Evolutionary conservation across 2,113 vertebrate species (phyloP).

Genomic region (Microtus pennsylvanicus): DNA sequence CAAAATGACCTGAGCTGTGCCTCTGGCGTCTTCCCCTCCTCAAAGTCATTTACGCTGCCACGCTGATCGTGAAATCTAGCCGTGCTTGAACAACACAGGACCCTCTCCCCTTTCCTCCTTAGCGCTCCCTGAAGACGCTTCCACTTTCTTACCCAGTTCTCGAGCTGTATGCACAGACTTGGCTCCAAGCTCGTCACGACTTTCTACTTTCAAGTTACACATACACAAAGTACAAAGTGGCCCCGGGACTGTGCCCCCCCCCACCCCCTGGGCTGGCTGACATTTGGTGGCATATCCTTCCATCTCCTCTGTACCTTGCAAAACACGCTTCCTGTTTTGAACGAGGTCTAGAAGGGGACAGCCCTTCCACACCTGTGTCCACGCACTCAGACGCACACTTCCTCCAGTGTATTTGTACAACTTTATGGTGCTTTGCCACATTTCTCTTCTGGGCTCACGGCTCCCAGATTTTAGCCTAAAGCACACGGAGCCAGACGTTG

Average conservation of each 20-base stretch:
- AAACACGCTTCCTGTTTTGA: slow-evolving; percentile 77
- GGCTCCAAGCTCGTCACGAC: slow-evolving; percentile 65
- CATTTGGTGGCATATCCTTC: slow-evolving; percentile 45
- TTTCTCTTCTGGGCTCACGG: slow-evolving; percentile 68
- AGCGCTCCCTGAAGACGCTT: slow-evolving; percentile 62
- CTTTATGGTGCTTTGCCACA: slow-evolving; percentile 68
- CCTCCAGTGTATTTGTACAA: slow-evolving; percentile 48
- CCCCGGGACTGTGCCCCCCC: not conserved
- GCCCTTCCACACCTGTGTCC: slow-evolving; percentile 74
- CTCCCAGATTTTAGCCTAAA: slow-evolving; percentile 47
- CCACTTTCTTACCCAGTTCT: slow-evolving; percentile 81
- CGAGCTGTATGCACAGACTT: slow-evolving; percentile 63
- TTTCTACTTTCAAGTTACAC: slow-evolving; percentile 48
- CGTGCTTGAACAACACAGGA: slow-evolving; percentile 68
- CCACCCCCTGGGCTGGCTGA: slow-evolving; percentile 56
- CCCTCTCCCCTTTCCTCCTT: slow-evolving; percentile 38
- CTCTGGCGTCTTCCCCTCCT: not conserved
- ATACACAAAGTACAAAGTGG: not conserved
- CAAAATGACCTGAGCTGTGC: not conserved
- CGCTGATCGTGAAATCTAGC: slow-evolving; percentile 33
- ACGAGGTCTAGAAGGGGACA: slow-evolving; percentile 70
- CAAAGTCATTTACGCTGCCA: slow-evolving; percentile 45
- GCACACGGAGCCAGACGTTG: not conserved
- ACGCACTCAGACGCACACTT: not conserved
- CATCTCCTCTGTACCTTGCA: slow-evolving; percentile 49